Conservation (phyloP, 1,140 invertebrate genomes). For the Drosophila saltans region DNA sequence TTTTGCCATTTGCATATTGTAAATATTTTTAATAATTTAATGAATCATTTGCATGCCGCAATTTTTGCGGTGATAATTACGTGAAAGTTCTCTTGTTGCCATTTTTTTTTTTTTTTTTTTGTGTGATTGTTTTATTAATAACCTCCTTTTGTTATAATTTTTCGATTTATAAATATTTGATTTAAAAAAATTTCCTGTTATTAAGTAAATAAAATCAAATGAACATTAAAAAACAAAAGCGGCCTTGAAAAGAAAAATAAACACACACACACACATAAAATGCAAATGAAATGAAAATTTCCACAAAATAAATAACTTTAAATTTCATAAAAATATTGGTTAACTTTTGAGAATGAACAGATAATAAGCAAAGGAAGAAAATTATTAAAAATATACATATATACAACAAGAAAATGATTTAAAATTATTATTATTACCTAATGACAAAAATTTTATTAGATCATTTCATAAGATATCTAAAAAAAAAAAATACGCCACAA, state of each 20-base stretch:
- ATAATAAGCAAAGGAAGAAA: too few species aligned
- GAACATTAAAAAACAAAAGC: neutral
- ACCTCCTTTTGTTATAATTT: slow-evolving; percentile 18
- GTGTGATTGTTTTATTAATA: slow-evolving; percentile 25
- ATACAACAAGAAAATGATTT: too few species aligned
- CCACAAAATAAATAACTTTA: too few species aligned
- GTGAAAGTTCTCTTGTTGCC: slow-evolving; percentile 31
- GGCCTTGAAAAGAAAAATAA: neutral
- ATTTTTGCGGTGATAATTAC: slow-evolving; percentile 33
- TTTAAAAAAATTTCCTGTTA: slow-evolving; percentile 46
- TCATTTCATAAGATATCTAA: too few species aligned
- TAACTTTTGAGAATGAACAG: too few species aligned
- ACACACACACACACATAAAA: too few species aligned
- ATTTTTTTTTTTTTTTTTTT: slow-evolving; percentile 3
- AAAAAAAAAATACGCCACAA: too few species aligned
- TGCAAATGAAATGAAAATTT: neutral
- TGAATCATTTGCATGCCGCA: slow-evolving; percentile 37
- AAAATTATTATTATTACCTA: too few species aligned
- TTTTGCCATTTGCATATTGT: slow-evolving; percentile 31
- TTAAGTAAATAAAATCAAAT: slow-evolving; percentile 23
- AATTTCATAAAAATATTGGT: too few species aligned
- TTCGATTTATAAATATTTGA: slow-evolving; percentile 66
- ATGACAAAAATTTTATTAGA: too few species aligned
- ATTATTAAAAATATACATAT: too few species aligned
- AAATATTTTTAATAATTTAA: slow-evolving; percentile 50